Evolutionary conservation across 2,797 vertebrate genomes (phyloP).

Genomic region (Lophius americanus): DNA sequence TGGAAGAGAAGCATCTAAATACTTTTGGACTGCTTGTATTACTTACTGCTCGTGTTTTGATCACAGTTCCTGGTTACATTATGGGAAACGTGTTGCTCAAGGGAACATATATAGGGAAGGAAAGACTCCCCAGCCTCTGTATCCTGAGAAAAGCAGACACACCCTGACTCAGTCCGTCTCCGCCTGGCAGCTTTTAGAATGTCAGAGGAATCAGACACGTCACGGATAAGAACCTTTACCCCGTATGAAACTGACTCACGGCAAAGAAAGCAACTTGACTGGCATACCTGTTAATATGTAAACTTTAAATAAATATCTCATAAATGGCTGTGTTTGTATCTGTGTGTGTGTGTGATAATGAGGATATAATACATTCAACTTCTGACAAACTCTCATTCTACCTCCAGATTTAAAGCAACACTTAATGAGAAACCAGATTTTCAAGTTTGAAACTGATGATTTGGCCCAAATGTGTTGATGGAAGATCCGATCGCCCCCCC

Average conservation of each 20-base stretch:
- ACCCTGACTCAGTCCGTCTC: constrained; percentile 51
- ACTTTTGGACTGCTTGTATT: background rate
- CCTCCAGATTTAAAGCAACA: too few relatives aligned
- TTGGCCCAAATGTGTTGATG: background rate
- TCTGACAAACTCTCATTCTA: constrained; percentile 7
- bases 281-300: background rate
- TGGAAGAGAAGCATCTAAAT: background rate
- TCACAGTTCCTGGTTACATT: constrained; percentile 13
- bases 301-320: constrained; percentile 40
- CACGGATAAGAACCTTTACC: constrained; percentile 23
- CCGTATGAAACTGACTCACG: constrained; percentile 3
- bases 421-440: background rate
- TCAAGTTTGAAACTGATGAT: background rate
- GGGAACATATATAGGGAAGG: too few relatives aligned
- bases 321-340: background rate
- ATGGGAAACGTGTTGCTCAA: too few relatives aligned
- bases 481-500: background rate
- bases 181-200: constrained; percentile 30
- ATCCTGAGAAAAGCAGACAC: constrained; percentile 52
- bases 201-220: constrained; percentile 26
- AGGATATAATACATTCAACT: constrained; percentile 20
- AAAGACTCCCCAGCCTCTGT: constrained; percentile 28
- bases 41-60: constrained; percentile 22
- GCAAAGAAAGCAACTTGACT: background rate
- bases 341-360: background rate